Percentiles rank a stretch among this genome's conserved stretches.
Conservation (phyloP, 2,888 invertebrate genomes). For the Nasonovia ribisnigri region DNA sequence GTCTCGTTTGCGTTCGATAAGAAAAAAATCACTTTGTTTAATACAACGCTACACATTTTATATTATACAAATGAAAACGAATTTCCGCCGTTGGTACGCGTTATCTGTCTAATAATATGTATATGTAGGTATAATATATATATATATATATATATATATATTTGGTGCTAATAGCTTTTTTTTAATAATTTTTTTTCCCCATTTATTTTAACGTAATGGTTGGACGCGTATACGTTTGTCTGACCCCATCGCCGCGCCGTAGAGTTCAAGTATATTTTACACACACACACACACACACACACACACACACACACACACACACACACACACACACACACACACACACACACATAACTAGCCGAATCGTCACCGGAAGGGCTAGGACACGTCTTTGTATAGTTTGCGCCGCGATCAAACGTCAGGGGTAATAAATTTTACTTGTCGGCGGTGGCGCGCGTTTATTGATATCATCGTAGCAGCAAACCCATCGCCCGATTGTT, state of each 20-base stretch:
- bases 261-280: background rate
- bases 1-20: background rate
- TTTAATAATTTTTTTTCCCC: conserved; percentile 17
- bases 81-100: background rate
- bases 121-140: background rate
- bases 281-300: background rate
- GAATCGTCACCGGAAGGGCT: conserved; percentile 47
- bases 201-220: background rate
- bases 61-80: background rate
- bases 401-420: conserved; percentile 19
- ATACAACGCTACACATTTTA: background rate
- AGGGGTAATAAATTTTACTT: conserved; percentile 43
- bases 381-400: conserved; percentile 11
- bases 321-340: background rate
- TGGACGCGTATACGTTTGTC: background rate
- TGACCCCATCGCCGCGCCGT: background rate
- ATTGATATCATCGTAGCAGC: conserved; percentile 26
- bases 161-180: background rate
- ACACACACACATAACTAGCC: background rate
- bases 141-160: background rate
- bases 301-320: background rate
- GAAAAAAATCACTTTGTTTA: background rate
- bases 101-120: background rate
- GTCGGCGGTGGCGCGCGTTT: background rate
- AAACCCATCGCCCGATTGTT: conserved; percentile 44